phyloP scores from a whole-genome alignment of 2,888 invertebrate genomes.

The Antitype chi region DNA sequence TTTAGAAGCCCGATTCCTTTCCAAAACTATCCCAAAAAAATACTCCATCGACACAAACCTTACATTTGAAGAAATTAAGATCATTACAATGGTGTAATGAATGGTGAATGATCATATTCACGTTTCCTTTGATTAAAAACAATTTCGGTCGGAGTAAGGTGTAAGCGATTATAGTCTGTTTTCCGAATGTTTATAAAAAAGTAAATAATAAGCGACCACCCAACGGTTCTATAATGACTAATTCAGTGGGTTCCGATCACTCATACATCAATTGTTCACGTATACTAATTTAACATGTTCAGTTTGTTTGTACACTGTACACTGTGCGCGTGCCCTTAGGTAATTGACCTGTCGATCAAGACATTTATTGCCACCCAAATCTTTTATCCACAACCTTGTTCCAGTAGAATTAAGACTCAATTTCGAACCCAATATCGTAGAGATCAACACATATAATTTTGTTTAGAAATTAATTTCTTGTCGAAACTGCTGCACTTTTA shows the following conservation, averaged over 20 bases:
- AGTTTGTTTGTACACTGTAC: slow-evolving; percentile 62
- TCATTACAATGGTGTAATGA: too few species aligned
- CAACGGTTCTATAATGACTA: slow-evolving; percentile 72
- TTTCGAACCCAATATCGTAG: slow-evolving; percentile 26
- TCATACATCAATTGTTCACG: slow-evolving; percentile 58
- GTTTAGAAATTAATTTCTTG: slow-evolving; percentile 68
- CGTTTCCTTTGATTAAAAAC: slow-evolving; percentile 60
- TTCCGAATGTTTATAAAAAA: slow-evolving; percentile 52
- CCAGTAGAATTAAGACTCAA: slow-evolving; percentile 37
- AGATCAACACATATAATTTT: slow-evolving; percentile 52
- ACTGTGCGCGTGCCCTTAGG: slow-evolving; percentile 73
- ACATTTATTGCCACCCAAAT: slow-evolving; percentile 37
- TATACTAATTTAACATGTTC: slow-evolving; percentile 59
- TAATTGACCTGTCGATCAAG: slow-evolving; percentile 70
- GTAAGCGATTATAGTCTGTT: slow-evolving; percentile 53
- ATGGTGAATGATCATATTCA: too few species aligned
- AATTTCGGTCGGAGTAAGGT: slow-evolving; percentile 54
- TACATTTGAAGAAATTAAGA: slow-evolving; percentile 39
- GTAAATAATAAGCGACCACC: slow-evolving; percentile 63
- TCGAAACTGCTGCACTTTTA: slow-evolving; percentile 56
- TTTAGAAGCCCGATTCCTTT: background rate
- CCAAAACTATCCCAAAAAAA: slow-evolving; percentile 12
- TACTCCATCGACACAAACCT: background rate
- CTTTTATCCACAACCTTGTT: slow-evolving; percentile 52
- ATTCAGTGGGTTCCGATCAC: slow-evolving; percentile 67